Conservation (phyloP, 2,113 vertebrate genomes). For the Apus apus region DNA sequence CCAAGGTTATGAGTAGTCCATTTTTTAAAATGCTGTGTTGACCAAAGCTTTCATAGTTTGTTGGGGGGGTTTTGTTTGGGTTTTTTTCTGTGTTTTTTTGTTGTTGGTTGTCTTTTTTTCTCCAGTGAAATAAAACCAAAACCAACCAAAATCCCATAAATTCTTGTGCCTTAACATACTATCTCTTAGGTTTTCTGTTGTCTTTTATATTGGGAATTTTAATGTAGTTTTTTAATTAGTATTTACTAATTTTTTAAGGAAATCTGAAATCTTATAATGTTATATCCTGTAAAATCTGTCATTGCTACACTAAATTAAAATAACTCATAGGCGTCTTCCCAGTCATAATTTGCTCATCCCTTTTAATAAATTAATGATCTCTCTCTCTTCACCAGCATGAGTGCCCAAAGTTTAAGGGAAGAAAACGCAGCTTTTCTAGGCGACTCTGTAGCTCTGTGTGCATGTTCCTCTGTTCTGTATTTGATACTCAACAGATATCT, state of each 20-base stretch:
- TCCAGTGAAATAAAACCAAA: background rate
- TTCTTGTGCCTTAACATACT: background rate
- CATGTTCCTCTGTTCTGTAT: background rate
- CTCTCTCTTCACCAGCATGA: background rate
- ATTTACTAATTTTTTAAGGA: background rate
- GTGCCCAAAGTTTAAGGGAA: background rate
- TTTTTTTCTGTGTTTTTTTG: no score
- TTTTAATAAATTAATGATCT: background rate
- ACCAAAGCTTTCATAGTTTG: background rate
- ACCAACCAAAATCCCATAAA: background rate
- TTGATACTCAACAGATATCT: slow-evolving; percentile 18
- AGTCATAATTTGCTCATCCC: background rate
- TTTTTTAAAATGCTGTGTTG: background rate
- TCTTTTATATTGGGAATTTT: background rate
- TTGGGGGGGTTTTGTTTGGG: background rate
- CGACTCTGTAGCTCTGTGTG: background rate
- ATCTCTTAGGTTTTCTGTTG: background rate
- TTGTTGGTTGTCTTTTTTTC: no score
- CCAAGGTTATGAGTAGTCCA: background rate
- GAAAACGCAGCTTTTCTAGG: background rate
- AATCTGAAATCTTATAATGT: background rate
- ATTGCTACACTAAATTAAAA: background rate
- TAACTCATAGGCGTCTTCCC: background rate
- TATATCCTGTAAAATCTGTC: background rate
- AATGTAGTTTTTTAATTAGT: background rate